Evolutionary conservation across 2,888 invertebrate species (phyloP), one percentile per base, ranked within the genome.

Genomic region (Lasiommata megera): DNA sequence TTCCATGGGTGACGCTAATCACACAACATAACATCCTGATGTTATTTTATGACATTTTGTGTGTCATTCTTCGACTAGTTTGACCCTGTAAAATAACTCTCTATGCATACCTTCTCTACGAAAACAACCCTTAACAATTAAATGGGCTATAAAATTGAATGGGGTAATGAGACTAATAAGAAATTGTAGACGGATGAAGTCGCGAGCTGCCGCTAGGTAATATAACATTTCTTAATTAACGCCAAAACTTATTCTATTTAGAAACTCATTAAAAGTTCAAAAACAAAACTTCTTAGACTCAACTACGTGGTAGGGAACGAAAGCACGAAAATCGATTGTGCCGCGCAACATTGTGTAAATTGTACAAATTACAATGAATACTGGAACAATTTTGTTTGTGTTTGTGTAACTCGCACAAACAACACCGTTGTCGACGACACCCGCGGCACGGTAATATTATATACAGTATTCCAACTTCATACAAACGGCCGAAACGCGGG

Each of bases 201-300:
- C 23, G 5, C 23, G 3, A 5, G 23, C 5, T 3, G 5, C 23
- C 23, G 23, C 23, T 23, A 23, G 23, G 2, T 23, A n/a, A 23
- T 9, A 34, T 23, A 41, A 6, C 18, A 23, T 41, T 18, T 41
- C 41, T 41, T 41, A 18, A 23, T 41, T 41, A 41, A 41, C 16
- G n/a, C n/a, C n/a, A n/a, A 40, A 18, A 37, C 43, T 37, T 50
- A 44, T 31, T 28, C 41, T 56, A 47, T 52, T 59, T 51, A 44
- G 47, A 34, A 48, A 54, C 44, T 57, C 54, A 46, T 34, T 54
- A 43, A 28, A 23, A 43, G 23, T 43, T 43, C 28, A 6, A 7
- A n/a, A 43, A 43, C 43, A 14, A 43, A 41, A 41, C 41, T 41
- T 23, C 11, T 1, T 1, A 23, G 41, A 41, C 11, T 41, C n/a